Evolutionary conservation across 2,797 vertebrate genomes (phyloP).

Genomic region (Brachyalestes nurse): DNA sequence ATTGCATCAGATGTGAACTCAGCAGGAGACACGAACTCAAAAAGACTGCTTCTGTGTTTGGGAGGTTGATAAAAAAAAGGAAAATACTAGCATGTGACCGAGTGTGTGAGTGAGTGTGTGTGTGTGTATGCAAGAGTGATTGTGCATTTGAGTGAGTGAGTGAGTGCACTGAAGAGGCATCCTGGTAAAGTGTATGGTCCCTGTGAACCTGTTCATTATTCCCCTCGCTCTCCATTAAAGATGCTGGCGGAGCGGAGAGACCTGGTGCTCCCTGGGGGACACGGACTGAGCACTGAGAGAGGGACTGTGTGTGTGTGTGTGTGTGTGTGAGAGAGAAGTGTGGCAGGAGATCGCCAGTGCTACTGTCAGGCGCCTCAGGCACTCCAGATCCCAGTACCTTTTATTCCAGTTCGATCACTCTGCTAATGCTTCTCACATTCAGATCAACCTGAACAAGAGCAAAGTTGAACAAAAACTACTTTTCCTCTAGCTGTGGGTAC

Average conservation of each 20-base stretch:
- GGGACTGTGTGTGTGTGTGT: constrained; percentile 18
- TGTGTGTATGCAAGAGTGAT: neutral
- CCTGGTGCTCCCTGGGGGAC: constrained; percentile 27
- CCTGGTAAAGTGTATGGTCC: neutral
- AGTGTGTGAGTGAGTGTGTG: neutral
- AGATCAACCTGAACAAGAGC: neutral
- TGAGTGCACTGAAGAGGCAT: neutral
- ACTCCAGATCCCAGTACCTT: constrained; percentile 39
- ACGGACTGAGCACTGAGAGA: constrained; percentile 38
- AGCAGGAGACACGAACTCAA: neutral
- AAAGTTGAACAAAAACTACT: neutral
- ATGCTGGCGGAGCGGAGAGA: constrained; percentile 21
- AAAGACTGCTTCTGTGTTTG: neutral
- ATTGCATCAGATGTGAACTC: constrained; percentile 38
- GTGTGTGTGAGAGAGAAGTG: constrained; percentile 23
- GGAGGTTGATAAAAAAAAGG: neutral
- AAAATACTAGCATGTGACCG: constrained; percentile 9
- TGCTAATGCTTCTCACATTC: constrained; percentile 36
- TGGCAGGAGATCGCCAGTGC: constrained; percentile 35
- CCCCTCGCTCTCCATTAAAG: constrained; percentile 31
- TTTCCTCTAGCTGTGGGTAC: no score
- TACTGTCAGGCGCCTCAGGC: constrained; percentile 37
- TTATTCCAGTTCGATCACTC: constrained; percentile 27
- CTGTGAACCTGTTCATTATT: constrained; percentile 26
- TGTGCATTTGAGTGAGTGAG: constrained; percentile 2